Conservation (phyloP, 2,113 vertebrate genomes). For the Coptodon rendalli region DNA sequence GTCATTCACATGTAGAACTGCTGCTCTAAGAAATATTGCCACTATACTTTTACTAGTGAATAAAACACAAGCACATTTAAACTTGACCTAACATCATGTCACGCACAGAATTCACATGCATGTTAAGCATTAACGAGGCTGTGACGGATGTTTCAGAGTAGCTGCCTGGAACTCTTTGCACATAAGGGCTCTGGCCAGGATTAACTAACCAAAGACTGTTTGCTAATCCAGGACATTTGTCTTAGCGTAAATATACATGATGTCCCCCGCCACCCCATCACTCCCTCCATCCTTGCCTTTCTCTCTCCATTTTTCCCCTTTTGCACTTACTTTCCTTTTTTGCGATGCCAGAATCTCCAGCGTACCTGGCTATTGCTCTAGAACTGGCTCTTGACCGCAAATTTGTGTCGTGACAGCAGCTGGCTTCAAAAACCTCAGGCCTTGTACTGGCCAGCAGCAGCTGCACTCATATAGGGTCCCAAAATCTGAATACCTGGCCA, state of each 20-base stretch:
- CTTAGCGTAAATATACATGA: constrained; percentile 2
- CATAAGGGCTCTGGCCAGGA: not conserved
- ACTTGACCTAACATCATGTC: not conserved
- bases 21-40: not conserved
- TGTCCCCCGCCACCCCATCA: constrained; percentile 1
- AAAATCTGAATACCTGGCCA: constrained; percentile 44
- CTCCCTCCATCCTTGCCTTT: not conserved
- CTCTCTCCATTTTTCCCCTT: not conserved
- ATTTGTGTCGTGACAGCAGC: constrained; percentile 61
- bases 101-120: not conserved
- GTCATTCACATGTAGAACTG: not conserved
- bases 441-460: constrained; percentile 37
- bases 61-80: not conserved
- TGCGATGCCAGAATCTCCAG: constrained; percentile 38
- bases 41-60: not conserved
- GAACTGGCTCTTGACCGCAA: constrained; percentile 48
- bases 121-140: not conserved
- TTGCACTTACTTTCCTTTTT: constrained; percentile 2
- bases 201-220: constrained; percentile 3
- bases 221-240: constrained; percentile 17
- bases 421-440: constrained; percentile 33
- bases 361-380: constrained; percentile 48
- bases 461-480: constrained; percentile 42
- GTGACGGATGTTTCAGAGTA: not conserved
- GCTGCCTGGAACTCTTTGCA: not conserved